Conservation (phyloP, 64 coral and sea anemone species). For the Acropora tenuis region DNA sequence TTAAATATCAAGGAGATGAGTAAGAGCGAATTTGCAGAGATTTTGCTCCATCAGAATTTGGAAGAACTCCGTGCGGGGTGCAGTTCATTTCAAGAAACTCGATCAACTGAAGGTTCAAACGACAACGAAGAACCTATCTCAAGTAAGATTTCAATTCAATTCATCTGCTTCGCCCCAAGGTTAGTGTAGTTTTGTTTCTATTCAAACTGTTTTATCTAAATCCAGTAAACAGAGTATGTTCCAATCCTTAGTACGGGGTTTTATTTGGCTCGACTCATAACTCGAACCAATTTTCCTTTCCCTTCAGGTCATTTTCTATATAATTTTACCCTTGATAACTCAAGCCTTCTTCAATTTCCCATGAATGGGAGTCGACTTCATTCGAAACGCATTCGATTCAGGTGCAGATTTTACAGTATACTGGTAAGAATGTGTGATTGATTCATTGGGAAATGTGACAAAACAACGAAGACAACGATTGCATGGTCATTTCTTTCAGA, state of each 20-base stretch:
- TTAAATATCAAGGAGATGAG: neutral
- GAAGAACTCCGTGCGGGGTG: neutral
- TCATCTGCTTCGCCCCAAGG: too few species aligned
- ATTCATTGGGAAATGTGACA: slow-evolving; percentile 23
- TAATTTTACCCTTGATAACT: too few species aligned
- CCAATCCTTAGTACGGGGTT: too few species aligned
- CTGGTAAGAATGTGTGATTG: neutral
- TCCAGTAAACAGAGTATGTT: too few species aligned
- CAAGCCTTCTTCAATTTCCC: too few species aligned
- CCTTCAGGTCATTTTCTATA: too few species aligned
- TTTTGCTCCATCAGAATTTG: slow-evolving; percentile 12
- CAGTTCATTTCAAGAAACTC: neutral
- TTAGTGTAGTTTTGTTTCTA: too few species aligned
- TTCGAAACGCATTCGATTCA: neutral
- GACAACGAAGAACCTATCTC: neutral
- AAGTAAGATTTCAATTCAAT: neutral
- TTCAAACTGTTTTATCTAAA: too few species aligned
- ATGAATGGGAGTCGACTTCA: too few species aligned
- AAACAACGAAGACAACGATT: neutral
- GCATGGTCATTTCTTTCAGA: neutral
- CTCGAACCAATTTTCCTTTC: too few species aligned
- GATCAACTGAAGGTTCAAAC: neutral
- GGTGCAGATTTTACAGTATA: neutral
- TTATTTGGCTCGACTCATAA: too few species aligned
- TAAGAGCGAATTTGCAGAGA: slow-evolving; percentile 29